Base-by-base conservation (phyloP, 2,797 vertebrate species). In the Sebastes matsubarae region DNA sequence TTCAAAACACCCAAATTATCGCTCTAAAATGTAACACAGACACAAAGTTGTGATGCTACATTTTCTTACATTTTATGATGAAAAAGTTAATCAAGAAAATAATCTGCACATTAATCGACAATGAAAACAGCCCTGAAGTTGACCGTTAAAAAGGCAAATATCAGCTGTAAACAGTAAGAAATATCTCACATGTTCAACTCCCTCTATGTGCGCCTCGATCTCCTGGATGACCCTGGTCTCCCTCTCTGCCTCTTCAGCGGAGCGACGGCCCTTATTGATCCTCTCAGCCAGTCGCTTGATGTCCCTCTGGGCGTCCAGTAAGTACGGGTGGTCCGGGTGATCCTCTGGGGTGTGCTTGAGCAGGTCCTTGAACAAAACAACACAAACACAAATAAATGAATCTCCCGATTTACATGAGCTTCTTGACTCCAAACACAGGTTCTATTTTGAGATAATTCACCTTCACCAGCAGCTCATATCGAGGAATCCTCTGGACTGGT, bases 391-490 rank as follows among this genome's bases (percentile, higher is more conserved):
- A 10, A 46, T 9, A 13, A 24, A 22, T 77, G 5, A 2, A 38
- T 69, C 64, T 57, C 9, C 1, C 2, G 6, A 6, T 25, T 14
- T 12, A 74, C 4, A 9, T 9, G 6, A 29, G 34, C 46, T 20
- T 29, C 7, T 4, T 18, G 30, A 42, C 42, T 16, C 36, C 32
- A 42, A 58, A 34, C 29, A 61, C 14, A 58, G 20, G 18, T 27
- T 63, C 1, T 2, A 29, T 50, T 72, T 3, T 59, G 1, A 36
- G 54, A 69, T 9, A 1, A 20, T 61, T 88, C 87, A 99, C 98
- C 97, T 99, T 99, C 80, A 99, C 97, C 80, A 99, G 96, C 68
- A 99, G 97, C 89, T 99, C 98, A 0, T 99, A 99, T 73, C 98
- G 97, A 3, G 98, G 98, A 84, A 99, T 99, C 88, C 98, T 96